Evolutionary conservation across 2,113 vertebrate species (phyloP).

Genomic region (Pedionomus torquatus): DNA sequence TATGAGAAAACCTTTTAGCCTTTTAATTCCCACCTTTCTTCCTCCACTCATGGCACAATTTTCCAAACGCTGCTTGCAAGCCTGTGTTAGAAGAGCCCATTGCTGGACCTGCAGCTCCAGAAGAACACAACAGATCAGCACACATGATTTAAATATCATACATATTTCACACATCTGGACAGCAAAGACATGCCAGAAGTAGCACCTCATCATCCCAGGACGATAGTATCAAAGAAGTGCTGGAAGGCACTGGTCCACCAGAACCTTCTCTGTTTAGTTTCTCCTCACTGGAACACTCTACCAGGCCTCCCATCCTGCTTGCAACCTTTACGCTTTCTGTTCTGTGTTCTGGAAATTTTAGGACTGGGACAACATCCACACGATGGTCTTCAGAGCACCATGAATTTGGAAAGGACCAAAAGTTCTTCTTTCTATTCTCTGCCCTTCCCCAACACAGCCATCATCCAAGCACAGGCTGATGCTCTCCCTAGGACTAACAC

Average conservation of each 20-base stretch:
- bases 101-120: not conserved
- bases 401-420: not conserved
- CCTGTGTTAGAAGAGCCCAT: fast-evolving
- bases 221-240: not conserved
- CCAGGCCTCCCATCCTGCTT: not conserved
- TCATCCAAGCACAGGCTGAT: fast-evolving
- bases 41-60: not conserved
- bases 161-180: fast-evolving
- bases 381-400: not conserved
- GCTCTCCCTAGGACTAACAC: not conserved
- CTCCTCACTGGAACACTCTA: not conserved
- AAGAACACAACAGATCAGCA: not conserved
- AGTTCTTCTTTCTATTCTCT: not conserved
- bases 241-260: not conserved
- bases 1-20: not conserved
- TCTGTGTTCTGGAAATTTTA: not conserved
- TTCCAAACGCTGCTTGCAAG: not conserved
- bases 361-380: not conserved
- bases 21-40: not conserved
- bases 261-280: not conserved
- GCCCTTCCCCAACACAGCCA: not conserved
- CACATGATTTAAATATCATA: fast-evolving
- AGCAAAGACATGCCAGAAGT: not conserved
- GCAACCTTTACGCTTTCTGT: not conserved
- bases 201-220: not conserved